These are phyloP conservation scores for Zaprionus inermis DNA, from an alignment of 1,140 invertebrate genomes.

Conservation along the genomic window DNA sequence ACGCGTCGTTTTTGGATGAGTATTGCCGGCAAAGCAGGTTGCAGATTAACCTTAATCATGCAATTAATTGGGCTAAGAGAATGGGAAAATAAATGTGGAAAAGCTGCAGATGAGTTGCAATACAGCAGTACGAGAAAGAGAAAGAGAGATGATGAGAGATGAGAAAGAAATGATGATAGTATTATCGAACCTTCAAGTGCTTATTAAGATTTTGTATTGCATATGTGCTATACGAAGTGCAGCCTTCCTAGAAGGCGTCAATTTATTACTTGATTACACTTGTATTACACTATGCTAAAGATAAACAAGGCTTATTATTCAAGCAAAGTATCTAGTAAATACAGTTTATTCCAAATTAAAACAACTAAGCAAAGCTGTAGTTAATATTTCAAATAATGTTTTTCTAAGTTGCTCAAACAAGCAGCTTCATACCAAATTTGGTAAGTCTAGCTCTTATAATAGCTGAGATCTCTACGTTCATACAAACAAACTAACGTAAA, in stretches of 20 bases:
- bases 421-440: not conserved
- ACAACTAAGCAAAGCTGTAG: no score
- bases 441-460: not conserved
- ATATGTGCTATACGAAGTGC: not conserved
- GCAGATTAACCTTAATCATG: conserved; percentile 73
- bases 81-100: not conserved
- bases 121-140: not conserved
- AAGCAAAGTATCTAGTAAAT: no score
- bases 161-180: not conserved
- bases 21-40: conserved; percentile 9
- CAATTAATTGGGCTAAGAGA: conserved; percentile 66
- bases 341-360: no score
- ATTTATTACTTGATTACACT: no score
- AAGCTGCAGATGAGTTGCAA: conserved; percentile 9
- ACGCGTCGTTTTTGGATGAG: conserved; percentile 25
- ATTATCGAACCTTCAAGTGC: not conserved
- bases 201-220: not conserved
- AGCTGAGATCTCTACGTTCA: not conserved
- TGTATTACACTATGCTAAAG: no score
- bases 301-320: no score
- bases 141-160: not conserved
- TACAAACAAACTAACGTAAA: not conserved
- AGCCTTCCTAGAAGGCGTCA: not conserved
- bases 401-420: not conserved
- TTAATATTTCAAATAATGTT: no score